Evolutionary conservation across 2,888 invertebrate genomes (phyloP), one percentile per base, ranked within the genome.

Genomic region (Drosophila austrosaltans): DNA sequence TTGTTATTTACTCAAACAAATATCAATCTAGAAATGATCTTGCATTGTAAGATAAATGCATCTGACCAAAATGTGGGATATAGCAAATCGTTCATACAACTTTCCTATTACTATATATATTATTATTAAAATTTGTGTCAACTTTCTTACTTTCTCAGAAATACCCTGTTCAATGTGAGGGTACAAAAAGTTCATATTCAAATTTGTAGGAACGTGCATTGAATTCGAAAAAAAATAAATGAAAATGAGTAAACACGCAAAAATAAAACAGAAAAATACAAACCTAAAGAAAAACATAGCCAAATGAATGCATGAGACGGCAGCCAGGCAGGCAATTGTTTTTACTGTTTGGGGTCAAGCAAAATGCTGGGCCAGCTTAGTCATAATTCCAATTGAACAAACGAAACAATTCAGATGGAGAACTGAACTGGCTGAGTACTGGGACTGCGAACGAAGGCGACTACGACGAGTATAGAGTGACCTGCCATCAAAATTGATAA

Each of bases 191-290:
- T 87, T 87, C 87, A 89, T 84, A 84, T 89, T 89, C 89, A 84
- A 84, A 84, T 84, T 89, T 87, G 82, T 89, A 84, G 85, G 83
- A 89, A 89, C 83, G 89, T 89, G 89, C 85, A 89, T 67, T 84
- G 83, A 84, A 84, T 87, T 81, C 66, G 64, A 71, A 73, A 72
- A 73, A 75, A 83, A 16, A 16, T 16, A 78, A 76, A 83, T 75
- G 72, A 81, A 89, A 87, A 87, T 77, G 77, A 87, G 79, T 83
- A 87, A 89, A 84, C 87, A 78, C 69, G 79, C 82, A 66, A 74
- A 75, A 76, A 66, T 63, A 44, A 72, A 57, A 30, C 32, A 32
- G 25, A 36, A 12, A 65, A 65, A 44, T 16, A 16, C 54, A 59
- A 81, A 66, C 67, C 58, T 30, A 63, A 56, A 60, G 60, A 60